Percentiles rank a stretch among this genome's conserved stretches.
Conservation (phyloP, 2,113 vertebrate species). For the Sitta europaea region DNA sequence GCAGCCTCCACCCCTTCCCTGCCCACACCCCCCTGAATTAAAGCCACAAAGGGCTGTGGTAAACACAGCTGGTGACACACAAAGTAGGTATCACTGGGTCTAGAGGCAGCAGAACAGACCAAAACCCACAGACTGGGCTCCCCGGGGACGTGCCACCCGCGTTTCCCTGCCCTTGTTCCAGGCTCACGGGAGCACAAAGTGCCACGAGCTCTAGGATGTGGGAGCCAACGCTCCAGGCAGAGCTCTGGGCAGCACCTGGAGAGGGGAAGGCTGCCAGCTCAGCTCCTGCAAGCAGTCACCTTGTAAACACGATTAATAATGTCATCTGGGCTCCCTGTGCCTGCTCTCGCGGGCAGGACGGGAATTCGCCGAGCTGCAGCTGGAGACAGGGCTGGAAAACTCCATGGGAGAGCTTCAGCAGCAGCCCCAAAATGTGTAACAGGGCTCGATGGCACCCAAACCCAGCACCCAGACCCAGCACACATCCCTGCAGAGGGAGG, state of each 20-base stretch:
- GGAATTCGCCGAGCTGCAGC: neutral
- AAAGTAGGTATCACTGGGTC: fast-evolving
- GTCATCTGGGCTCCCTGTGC: neutral
- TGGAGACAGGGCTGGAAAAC: neutral
- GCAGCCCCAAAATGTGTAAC: neutral
- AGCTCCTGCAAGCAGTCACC: conserved; percentile 13
- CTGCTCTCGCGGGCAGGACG: neutral
- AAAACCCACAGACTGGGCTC: neutral
- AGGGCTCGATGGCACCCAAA: neutral
- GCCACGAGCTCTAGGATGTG: neutral
- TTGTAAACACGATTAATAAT: neutral
- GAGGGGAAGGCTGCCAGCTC: neutral
- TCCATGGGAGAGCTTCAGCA: fast-evolving
- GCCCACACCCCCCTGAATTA: neutral
- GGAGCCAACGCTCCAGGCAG: neutral
- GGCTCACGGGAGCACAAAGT: fast-evolving
- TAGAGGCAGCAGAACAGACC: neutral
- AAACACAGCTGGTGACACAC: neutral
- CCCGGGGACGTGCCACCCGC: fast-evolving
- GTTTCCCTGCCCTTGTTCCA: fast-evolving
- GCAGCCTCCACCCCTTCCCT: neutral
- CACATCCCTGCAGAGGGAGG: fast-evolving
- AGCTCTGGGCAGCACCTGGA: conserved; percentile 16
- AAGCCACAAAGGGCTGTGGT: neutral
- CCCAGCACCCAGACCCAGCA: neutral